Conservation (phyloP, 2,113 vertebrate species). For the Phylloscopus trochiloides region DNA sequence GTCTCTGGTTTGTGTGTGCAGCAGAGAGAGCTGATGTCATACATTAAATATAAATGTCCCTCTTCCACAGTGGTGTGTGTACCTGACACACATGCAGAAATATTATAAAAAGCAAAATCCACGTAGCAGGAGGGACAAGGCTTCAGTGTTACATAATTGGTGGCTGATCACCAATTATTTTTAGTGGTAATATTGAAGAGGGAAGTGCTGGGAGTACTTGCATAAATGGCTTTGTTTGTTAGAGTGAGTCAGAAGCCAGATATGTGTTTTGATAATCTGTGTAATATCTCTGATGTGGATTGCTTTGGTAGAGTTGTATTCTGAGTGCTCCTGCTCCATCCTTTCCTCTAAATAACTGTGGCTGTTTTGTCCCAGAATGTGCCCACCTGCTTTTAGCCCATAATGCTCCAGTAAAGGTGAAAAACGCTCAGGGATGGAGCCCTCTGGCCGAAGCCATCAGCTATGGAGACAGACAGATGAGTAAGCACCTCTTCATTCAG, state of each 20-base stretch:
- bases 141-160: background rate
- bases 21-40: background rate
- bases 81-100: background rate
- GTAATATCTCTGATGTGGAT: background rate
- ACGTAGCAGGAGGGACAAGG: background rate
- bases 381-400: constrained; percentile 98
- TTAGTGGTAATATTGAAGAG: background rate
- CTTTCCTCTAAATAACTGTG: background rate
- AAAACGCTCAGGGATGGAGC: constrained; percentile 99
- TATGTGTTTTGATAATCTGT: background rate
- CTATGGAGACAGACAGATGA: constrained; percentile 99
- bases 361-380: constrained; percentile 83
- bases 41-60: background rate
- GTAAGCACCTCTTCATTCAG: constrained; percentile 74
- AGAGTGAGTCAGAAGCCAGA: background rate
- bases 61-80: fast-evolving
- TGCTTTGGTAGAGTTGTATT: background rate
- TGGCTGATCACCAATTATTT: background rate
- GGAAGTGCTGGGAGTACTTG: background rate
- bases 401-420: constrained; percentile 99
- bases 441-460: constrained; percentile 99
- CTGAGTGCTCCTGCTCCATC: background rate
- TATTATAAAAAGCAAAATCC: background rate
- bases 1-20: background rate
- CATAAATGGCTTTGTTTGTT: background rate